Conservation (phyloP, 2,797 vertebrate species). For the Pampus argenteus region DNA sequence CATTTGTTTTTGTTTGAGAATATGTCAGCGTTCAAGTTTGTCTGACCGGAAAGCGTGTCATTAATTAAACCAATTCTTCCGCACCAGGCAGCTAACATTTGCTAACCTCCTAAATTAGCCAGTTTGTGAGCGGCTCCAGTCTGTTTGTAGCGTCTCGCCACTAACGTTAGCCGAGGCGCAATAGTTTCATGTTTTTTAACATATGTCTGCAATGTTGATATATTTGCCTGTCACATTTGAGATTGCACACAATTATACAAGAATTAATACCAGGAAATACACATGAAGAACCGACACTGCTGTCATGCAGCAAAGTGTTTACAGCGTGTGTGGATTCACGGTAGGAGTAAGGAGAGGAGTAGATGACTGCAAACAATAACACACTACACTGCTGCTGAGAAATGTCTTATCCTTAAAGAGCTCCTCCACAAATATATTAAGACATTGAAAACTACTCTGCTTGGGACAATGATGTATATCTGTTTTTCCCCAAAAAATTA, state of each 20-base stretch:
- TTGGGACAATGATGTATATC: neutral
- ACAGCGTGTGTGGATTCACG: slow-evolving; percentile 30
- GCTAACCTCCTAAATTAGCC: slow-evolving; percentile 66
- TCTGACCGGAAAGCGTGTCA: neutral
- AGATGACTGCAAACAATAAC: neutral
- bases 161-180: slow-evolving; percentile 28
- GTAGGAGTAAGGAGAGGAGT: neutral
- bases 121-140: slow-evolving; percentile 49
- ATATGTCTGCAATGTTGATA: accelerated
- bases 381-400: neutral
- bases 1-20: neutral
- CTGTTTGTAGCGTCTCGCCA: slow-evolving; percentile 63
- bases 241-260: neutral
- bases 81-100: slow-evolving; percentile 41
- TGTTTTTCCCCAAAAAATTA: neutral
- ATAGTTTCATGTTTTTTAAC: neutral
- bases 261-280: accelerated
- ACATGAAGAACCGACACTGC: neutral
- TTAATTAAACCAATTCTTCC: slow-evolving; percentile 22
- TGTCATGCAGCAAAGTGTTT: slow-evolving; percentile 38
- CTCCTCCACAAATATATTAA: neutral
- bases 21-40: neutral
- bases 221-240: accelerated
- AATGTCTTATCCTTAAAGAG: neutral
- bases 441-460: neutral